Conservation (phyloP, 2,113 vertebrate genomes). For the Pollachius pollachius region DNA sequence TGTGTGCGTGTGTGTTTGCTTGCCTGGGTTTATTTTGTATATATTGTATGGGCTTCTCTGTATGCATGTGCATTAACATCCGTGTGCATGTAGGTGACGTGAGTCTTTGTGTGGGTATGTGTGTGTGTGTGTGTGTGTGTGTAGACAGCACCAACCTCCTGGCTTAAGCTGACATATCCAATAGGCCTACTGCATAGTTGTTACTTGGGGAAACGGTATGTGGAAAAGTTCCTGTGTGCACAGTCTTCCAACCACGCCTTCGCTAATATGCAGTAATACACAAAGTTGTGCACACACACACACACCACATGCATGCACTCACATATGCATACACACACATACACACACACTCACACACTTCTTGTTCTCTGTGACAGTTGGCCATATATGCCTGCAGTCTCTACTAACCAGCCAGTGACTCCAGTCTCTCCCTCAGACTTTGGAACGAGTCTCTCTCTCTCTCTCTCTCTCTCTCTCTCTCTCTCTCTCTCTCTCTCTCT, state of each 20-base stretch:
- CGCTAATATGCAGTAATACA: no score
- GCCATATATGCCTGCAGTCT: slow-evolving; percentile 37
- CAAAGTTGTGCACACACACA: no score
- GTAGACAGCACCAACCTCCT: neutral
- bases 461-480: slow-evolving; percentile 46
- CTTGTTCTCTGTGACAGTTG: slow-evolving; percentile 33
- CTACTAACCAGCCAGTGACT: slow-evolving; percentile 43
- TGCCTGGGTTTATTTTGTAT: slow-evolving; percentile 1
- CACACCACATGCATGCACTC: neutral
- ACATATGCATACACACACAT: neutral
- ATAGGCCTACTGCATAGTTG: no score
- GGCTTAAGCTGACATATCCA: no score
- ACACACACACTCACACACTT: slow-evolving; percentile 5
- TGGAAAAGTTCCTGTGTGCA: no score
- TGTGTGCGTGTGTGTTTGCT: slow-evolving; percentile 11
- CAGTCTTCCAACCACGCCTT: no score
- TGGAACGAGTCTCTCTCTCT: slow-evolving; percentile 65
- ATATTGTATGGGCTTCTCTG: slow-evolving; percentile 1
- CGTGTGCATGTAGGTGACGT: neutral
- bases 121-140: slow-evolving; percentile 11
- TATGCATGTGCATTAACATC: neutral
- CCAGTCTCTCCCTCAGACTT: slow-evolving; percentile 60
- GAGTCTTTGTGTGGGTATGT: neutral
- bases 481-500: slow-evolving; percentile 12
- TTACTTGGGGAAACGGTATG: no score